These are phyloP conservation scores for Trichopoda pennipes DNA, from an alignment of 2,888 invertebrate genomes.

Conservation along the genomic window DNA sequence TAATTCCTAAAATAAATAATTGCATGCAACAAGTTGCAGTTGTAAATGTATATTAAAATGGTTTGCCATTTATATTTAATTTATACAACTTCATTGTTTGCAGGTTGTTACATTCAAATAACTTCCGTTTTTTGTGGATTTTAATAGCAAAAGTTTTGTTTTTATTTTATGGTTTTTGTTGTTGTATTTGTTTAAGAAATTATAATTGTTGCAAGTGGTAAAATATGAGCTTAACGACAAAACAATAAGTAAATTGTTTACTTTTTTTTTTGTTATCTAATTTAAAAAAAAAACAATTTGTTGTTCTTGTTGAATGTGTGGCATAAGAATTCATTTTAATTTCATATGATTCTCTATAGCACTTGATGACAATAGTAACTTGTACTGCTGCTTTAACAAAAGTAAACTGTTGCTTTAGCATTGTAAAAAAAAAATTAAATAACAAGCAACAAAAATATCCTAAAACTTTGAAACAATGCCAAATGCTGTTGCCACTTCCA, in stretches of 20 bases:
- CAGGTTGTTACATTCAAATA: conserved; percentile 30
- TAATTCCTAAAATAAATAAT: conserved; percentile 24
- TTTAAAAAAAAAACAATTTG: conserved; percentile 1
- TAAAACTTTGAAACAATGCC: conserved; percentile 60
- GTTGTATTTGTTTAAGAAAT: conserved; percentile 53
- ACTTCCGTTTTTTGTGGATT: conserved; percentile 19
- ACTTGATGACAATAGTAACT: conserved; percentile 64
- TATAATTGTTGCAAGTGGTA: conserved; percentile 65
- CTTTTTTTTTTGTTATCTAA: conserved; percentile 11
- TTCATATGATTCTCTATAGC: conserved; percentile 25
- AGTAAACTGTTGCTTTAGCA: conserved; percentile 58
- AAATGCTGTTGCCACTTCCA: conserved; percentile 45
- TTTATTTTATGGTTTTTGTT: conserved; percentile 27
- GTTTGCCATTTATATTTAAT: conserved; percentile 27
- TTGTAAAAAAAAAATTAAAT: not conserved
- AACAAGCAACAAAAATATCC: not conserved
- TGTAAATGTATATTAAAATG: conserved; percentile 9
- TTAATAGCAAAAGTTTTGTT: conserved; percentile 51
- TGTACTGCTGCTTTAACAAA: conserved; percentile 35
- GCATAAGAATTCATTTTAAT: conserved; percentile 23
- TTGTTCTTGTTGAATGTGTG: not conserved
- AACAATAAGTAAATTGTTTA: conserved; percentile 57
- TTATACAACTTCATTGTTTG: conserved; percentile 43
- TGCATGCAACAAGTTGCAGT: conserved; percentile 53
- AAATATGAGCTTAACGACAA: conserved; percentile 58